phyloP scores from a whole-genome alignment of 2,888 invertebrate species.

The Hydrotaea diabolus region DNA sequence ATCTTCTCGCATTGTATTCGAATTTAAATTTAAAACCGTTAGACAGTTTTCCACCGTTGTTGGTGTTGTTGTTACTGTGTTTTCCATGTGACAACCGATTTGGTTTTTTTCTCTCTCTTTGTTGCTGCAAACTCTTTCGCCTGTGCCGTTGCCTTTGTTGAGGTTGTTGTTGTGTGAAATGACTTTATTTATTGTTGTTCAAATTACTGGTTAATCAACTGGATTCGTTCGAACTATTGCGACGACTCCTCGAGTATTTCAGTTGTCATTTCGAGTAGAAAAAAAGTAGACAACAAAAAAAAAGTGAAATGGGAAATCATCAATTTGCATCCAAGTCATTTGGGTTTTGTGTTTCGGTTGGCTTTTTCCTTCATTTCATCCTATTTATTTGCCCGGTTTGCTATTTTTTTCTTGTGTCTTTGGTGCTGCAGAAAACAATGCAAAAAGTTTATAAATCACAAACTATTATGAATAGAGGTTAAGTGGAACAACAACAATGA shows the following conservation, averaged over 20 bases:
- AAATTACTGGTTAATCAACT: constrained; percentile 67
- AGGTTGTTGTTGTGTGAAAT: constrained; percentile 53
- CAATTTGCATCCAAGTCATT: constrained; percentile 55
- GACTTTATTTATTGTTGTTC: constrained; percentile 66
- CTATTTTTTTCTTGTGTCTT: constrained; percentile 43
- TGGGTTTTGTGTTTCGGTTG: constrained; percentile 5
- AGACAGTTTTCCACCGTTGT: constrained; percentile 53
- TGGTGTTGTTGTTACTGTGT: constrained; percentile 46
- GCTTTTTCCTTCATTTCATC: not conserved
- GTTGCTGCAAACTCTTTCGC: not conserved
- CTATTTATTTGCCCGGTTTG: constrained; percentile 13
- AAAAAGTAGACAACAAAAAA: not conserved
- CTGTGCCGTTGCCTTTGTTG: not conserved
- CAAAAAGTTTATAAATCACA: constrained; percentile 57
- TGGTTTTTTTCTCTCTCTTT: not conserved
- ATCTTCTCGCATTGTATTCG: constrained; percentile 28
- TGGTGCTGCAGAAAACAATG: constrained; percentile 47
- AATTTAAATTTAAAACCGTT: constrained; percentile 62
- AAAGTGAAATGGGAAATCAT: constrained; percentile 64
- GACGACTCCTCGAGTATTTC: not conserved
- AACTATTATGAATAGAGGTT: constrained; percentile 58
- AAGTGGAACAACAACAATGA: constrained; percentile 28
- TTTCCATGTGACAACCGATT: constrained; percentile 31
- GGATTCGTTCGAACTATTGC: constrained; percentile 32
- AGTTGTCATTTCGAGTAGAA: constrained; percentile 12